Base-by-base conservation (phyloP, 2,797 vertebrate species). In the Amazona finschi region DNA sequence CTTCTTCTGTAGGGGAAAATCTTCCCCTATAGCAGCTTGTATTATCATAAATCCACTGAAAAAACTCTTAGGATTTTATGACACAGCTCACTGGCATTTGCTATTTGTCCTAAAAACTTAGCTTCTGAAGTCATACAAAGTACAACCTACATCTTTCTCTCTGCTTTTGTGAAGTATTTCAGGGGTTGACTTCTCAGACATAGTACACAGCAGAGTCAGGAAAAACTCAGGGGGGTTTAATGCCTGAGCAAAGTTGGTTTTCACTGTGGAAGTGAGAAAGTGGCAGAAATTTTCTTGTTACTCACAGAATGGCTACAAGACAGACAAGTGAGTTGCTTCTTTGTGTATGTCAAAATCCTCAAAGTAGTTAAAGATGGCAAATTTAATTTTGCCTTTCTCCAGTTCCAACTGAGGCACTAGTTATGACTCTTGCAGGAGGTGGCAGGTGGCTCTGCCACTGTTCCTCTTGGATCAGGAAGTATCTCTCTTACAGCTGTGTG, bases 401-500 rank as follows among this genome's bases (percentile, higher is more conserved):
- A 41, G 8, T 72, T 18, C 11, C 14, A 46, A 17, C 8, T 3
- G 27, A 52, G 6, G 53, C n/a, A 50, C 6, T 27, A 61, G 12
- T 36, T 65, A n/a, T 84, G 41, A 64, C 31, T 11, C 27, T 71
- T 1, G 4, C 6, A 5, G 25, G 31, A 52, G 7, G 21, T 44
- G 19, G 1, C 33, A 47, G 49, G 18, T 2, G 4, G 13, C n/a
- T 58, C 31, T 82, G 31, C 16, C 11, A 46, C 21, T 0, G 0
- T 20, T 87, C 18, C 16, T 36, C 21, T 67, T 6, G 15, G 8
- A 25, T 65, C 3, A 2, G 11, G 20, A 31, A 1, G 9, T 28
- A 2, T 77, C 30, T 76, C 28, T 62, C 52, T 69, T 36, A 39
- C 6, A 31, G 19, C 36, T 62, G 16, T 2, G 1, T 27, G 4